Evolutionary conservation across 2,113 vertebrate genomes (phyloP), one percentile per base, ranked within the genome.

Genomic region (Nansenia antarctica): DNA sequence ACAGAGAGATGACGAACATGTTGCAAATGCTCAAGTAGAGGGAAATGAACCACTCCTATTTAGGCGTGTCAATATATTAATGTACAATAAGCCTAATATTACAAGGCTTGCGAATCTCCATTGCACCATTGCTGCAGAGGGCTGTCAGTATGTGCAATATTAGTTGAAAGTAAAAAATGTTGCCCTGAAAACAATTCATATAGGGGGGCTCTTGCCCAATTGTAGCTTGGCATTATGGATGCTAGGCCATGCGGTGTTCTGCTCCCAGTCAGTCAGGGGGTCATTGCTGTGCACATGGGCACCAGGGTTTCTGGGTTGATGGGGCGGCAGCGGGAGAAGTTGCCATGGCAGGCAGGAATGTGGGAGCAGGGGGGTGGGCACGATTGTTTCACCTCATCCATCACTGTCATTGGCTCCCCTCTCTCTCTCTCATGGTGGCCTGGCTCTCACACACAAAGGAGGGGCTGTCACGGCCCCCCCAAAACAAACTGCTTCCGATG

Each of bases 401-500:
- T 91, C 91, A 91, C 35, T 87, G 89, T 85, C 89, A 84, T 47
- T 24, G 35, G 73, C 79, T 80, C 58, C 64, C 49, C 31, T 59
- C 69, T n/a, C n/a, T 82, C 73, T 26, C 70, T 77, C 79, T 86
- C 84, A 76, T 70, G 77, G 83, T 80, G 83, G 84, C 81, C 83
- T 69, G 27, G 57, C 74, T 85, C 72, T 74, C 37, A 60, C 14
- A 11, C 74, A 85, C 84, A 89, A 90, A 88, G 79, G 68, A 63
- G 12, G 15, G 42, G 70, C 82, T 89, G 83, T 88, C 83, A 87
- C 78, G 12, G 34, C 31, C 34, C n/a, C n/a, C 74, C 70, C 75
- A 67, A 80, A 86, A 91, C 83, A 85, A 90, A 89, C 76, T 69
- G 81, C 85, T 90, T 87, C 82, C 82, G 79, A 77, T 75, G 78